phyloP scores from a whole-genome alignment of 2,888 invertebrate species.

The Spodoptera littoralis region DNA sequence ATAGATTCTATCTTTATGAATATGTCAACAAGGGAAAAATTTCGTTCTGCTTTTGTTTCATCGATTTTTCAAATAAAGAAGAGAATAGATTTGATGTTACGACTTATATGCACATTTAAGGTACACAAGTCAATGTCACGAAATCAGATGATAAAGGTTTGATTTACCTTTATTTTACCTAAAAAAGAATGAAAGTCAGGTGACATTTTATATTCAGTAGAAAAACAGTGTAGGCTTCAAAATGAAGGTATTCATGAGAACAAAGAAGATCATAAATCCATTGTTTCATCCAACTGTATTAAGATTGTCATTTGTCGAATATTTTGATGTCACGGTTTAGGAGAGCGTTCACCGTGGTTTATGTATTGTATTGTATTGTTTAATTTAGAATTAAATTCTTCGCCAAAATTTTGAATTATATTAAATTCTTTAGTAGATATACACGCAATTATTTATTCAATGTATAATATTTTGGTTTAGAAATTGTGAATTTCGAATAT shows the following conservation, averaged over 20 bases:
- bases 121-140: too few species aligned
- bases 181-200: conserved; percentile 5
- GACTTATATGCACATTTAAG: too few species aligned
- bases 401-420: too few species aligned
- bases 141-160: too few species aligned
- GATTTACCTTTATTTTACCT: not conserved
- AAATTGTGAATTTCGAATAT: too few species aligned
- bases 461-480: too few species aligned
- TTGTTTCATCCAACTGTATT: conserved; percentile 45
- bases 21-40: not conserved
- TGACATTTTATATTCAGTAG: conserved; percentile 35
- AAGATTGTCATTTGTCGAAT: conserved; percentile 32
- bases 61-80: too few species aligned
- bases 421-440: too few species aligned
- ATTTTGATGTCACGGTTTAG: conserved; percentile 20
- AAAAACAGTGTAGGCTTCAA: conserved; percentile 16
- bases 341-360: conserved; percentile 1
- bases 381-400: too few species aligned
- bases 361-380: not conserved
- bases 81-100: too few species aligned
- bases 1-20: not conserved
- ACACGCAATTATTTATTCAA: too few species aligned
- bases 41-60: too few species aligned
- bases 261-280: conserved; percentile 42
- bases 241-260: conserved; percentile 28